Base-by-base conservation (phyloP, 2,797 vertebrate species). In the Lepus townsendii region DNA sequence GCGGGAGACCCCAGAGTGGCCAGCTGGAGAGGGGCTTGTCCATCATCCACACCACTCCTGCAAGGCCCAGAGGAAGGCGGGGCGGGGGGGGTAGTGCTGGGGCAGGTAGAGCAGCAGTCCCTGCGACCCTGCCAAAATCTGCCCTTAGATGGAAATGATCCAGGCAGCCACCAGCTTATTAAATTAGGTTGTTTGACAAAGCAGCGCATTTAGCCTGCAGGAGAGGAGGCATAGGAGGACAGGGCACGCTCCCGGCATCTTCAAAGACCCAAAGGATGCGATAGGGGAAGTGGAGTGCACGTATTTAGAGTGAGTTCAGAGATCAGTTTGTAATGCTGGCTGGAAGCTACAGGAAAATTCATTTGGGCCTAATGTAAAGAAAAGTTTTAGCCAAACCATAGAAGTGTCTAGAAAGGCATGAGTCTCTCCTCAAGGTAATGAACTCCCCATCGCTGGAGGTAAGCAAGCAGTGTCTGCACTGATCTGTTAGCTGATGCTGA, bases 141-240 rank as follows among this genome's bases (percentile, higher is more conserved):
- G 94, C 50, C 97, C 95, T 96, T 50, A 57, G 30, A 90, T 63
- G 38, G 97, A 96, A 35, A 71, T 96, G 88, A 97, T 84, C 95
- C 95, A 96, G 95, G 91, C 95, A 83, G 95, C 17, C 63, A 90
- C 42, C 0, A 0, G 2, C 8, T 93, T 93, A 87, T 94, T 84
- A 97, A 97, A 83, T 75, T 94, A 93, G 76, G 54, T 66, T 50
- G 78, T 65, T 96, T 97, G 95, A 97, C 94, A 97, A 96, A 42
- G 20, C 24, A 10, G 6, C 78, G 93, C 92, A 54, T 93, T 17
- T 54, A 91, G 27, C 20, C 78, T 35, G 54, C 32, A 92, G 86
- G 71, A 30, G 72, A 65, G 35, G 26, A 42, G 84, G 32, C n/a
- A 5, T 16, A 42, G 47, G 38, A 2, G 26, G 69, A n/a, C 68